A percentile compares a stretch with the other conserved stretches of the same genome.
Evolutionary conservation across 2,113 vertebrate genomes (phyloP).

Genomic region (Vulpes ferrilata): DNA sequence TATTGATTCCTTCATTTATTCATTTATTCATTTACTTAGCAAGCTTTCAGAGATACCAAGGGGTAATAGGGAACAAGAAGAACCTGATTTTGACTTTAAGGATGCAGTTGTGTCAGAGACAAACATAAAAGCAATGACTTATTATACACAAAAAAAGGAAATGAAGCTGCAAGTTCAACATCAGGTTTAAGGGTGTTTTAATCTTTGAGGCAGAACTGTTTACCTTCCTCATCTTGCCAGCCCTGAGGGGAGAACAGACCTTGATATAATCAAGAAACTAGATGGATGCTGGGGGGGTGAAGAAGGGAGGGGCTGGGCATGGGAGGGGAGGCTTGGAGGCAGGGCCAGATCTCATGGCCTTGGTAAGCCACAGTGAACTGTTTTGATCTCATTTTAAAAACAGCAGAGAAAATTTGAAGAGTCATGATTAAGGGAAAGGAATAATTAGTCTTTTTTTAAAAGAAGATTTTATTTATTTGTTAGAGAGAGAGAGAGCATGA

Average conservation of each 20-base stretch:
- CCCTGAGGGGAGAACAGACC: background rate
- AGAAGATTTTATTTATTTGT: background rate
- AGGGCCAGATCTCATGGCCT: background rate
- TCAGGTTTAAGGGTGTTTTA: background rate
- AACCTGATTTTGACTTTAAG: background rate
- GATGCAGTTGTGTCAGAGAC: background rate
- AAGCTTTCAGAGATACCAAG: background rate
- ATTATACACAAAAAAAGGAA: background rate
- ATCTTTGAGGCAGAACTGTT: background rate
- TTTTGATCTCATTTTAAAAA: background rate
- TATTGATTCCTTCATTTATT: background rate
- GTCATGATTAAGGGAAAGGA: background rate
- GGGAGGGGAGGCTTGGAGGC: background rate
- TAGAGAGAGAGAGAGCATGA: accelerated
- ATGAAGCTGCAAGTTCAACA: background rate
- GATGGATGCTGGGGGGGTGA: background rate
- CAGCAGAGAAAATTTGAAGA: background rate
- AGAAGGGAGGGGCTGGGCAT: accelerated
- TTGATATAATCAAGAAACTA: background rate
- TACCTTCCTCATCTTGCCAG: background rate
- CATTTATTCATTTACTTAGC: background rate
- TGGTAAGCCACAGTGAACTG: background rate
- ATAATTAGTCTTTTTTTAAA: background rate
- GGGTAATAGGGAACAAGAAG: background rate
- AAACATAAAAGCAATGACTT: background rate